phyloP scores from a whole-genome alignment of 2,888 invertebrate genomes.

The Gastracanthus pulcherrimus region DNA sequence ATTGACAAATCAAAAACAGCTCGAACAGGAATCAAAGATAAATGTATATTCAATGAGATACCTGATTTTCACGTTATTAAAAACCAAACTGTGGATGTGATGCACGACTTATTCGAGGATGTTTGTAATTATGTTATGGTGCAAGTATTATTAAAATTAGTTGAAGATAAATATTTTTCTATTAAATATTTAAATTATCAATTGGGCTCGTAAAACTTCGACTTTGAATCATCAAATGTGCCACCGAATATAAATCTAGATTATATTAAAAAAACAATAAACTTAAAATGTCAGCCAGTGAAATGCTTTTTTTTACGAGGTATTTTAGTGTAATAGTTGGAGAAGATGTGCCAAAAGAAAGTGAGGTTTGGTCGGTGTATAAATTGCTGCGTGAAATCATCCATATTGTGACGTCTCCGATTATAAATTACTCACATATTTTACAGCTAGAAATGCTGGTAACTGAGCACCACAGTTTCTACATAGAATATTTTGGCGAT shows the following conservation, averaged over 20 bases:
- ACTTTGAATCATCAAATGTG: not conserved
- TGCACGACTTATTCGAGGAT: constrained; percentile 42
- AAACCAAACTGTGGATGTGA: constrained; percentile 32
- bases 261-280: constrained; percentile 1
- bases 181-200: not conserved
- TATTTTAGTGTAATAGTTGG: constrained; percentile 50
- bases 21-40: constrained; percentile 48
- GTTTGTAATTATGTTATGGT: constrained; percentile 29
- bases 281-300: constrained; percentile 20
- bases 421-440: constrained; percentile 11
- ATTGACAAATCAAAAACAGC: constrained; percentile 5
- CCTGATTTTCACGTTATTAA: constrained; percentile 39
- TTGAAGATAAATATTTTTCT: constrained; percentile 7
- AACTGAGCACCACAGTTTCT: constrained; percentile 23
- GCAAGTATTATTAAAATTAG: constrained; percentile 21
- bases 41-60: constrained; percentile 44
- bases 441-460: constrained; percentile 28
- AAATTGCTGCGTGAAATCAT: constrained; percentile 32
- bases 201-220: not conserved
- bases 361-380: constrained; percentile 31
- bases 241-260: not conserved
- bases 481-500: constrained; percentile 22
- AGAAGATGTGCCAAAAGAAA: constrained; percentile 9
- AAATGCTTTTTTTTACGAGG: constrained; percentile 35
- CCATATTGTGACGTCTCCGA: constrained; percentile 44